Percentiles rank a stretch among this genome's conserved stretches.
These are phyloP conservation scores for Venusia cambrica DNA, from an alignment of 2,888 invertebrate genomes.

Conservation along the genomic window DNA sequence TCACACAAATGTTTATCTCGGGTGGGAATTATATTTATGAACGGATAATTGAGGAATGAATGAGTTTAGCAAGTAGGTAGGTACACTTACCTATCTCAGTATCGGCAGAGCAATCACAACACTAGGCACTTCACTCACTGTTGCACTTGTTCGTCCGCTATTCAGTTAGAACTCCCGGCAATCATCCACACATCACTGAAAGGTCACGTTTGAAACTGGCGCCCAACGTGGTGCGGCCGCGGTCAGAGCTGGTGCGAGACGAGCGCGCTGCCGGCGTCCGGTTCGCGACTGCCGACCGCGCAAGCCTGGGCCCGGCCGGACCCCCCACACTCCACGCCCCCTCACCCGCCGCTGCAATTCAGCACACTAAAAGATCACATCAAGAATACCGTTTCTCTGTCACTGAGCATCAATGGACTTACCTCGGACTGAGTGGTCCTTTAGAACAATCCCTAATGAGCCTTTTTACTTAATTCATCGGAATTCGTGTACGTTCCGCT, in stretches of 20 bases:
- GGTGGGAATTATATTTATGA: no score
- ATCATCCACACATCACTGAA: constrained; percentile 27
- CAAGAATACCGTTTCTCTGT: constrained; percentile 66
- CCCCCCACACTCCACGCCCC: constrained; percentile 45
- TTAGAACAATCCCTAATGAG: constrained; percentile 64
- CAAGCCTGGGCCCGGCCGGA: constrained; percentile 70
- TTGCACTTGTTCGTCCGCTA: no score
- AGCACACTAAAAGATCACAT: constrained; percentile 67
- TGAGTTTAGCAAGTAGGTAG: background rate
- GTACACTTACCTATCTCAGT: constrained; percentile 17
- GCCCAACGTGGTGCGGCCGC: constrained; percentile 56
- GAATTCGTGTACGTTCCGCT: constrained; percentile 39
- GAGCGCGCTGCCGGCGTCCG: constrained; percentile 46
- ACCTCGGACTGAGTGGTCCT: constrained; percentile 59
- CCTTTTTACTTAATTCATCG: constrained; percentile 55
- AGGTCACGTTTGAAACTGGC: constrained; percentile 42
- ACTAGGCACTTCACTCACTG: constrained; percentile 46
- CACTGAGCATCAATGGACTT: constrained; percentile 64
- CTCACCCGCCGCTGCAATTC: constrained; percentile 55
- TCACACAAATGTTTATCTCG: no score
- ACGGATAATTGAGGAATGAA: no score
- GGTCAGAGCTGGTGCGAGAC: constrained; percentile 34
- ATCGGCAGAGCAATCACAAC: constrained; percentile 30
- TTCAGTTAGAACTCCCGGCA: no score
- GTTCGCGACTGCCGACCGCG: constrained; percentile 69